Evolutionary conservation across 2,888 invertebrate species (phyloP).

Genomic region (Malacosoma neustria): DNA sequence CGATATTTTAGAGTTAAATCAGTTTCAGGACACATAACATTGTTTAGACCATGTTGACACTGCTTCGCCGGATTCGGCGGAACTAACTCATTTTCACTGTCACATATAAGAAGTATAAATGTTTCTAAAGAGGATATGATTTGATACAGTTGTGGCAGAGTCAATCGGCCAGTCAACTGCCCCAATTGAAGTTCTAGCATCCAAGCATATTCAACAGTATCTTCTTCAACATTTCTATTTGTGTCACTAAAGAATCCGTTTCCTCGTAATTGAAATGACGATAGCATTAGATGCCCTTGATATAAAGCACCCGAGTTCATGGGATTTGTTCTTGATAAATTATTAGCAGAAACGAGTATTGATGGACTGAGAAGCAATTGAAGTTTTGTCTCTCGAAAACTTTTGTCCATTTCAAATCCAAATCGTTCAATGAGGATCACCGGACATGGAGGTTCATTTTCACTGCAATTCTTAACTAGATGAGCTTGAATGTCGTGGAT

Average conservation of each 20-base stretch:
- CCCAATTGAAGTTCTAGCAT: constrained; percentile 95
- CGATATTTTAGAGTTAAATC: constrained; percentile 81
- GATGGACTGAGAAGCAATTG: constrained; percentile 93
- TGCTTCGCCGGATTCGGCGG: constrained; percentile 86
- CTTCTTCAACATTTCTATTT: constrained; percentile 91
- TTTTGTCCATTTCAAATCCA: constrained; percentile 98
- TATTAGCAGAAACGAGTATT: constrained; percentile 86
- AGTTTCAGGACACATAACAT: constrained; percentile 80
- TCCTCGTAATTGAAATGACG: constrained; percentile 91
- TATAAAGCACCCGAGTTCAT: constrained; percentile 71
- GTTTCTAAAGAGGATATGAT: constrained; percentile 92
- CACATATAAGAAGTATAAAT: constrained; percentile 87
- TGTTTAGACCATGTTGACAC: constrained; percentile 87
- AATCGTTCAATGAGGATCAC: constrained; percentile 91
- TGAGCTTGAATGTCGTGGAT: constrained; percentile 97
- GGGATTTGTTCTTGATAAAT: constrained; percentile 77
- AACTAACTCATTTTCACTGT: constrained; percentile 92
- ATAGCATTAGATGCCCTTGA: constrained; percentile 90
- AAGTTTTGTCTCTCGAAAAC: constrained; percentile 91
- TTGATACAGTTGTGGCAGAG: constrained; percentile 91
- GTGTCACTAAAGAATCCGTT: constrained; percentile 98
- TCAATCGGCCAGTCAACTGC: constrained; percentile 92
- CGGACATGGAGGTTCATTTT: constrained; percentile 93
- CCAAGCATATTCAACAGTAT: constrained; percentile 98
- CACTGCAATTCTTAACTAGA: constrained; percentile 92